phyloP scores from a whole-genome alignment of 53 echinoderm and acorn worm genomes.

The Mesocentrotus franciscanus region DNA sequence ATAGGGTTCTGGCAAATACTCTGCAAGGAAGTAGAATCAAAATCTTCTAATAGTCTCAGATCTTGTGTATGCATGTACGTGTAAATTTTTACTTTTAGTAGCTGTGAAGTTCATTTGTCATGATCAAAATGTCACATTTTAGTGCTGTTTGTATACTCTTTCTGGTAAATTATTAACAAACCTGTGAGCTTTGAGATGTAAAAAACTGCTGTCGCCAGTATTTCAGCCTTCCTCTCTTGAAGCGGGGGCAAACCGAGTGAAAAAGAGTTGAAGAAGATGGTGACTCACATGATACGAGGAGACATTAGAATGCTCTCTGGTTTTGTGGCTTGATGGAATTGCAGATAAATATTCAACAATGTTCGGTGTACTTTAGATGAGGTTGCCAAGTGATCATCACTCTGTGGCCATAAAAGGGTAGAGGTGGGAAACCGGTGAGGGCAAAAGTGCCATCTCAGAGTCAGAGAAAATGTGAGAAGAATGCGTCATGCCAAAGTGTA shows the following conservation, averaged over 20 bases:
- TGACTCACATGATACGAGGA: conserved; percentile 11
- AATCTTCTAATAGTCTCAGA: neutral
- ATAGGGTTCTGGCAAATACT: neutral
- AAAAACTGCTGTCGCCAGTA: neutral
- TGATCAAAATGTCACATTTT: neutral
- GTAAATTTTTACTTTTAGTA: neutral
- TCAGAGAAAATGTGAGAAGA: neutral
- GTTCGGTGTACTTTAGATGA: neutral
- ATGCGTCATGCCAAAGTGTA: neutral
- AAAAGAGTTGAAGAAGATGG: neutral
- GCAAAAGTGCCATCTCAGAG: neutral
- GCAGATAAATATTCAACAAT: conserved; percentile 21
- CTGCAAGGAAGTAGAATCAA: neutral
- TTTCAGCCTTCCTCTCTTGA: neutral
- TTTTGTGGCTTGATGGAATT: conserved; percentile 22
- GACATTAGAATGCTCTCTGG: neutral
- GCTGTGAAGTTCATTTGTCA: neutral
- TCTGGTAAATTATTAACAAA: neutral
- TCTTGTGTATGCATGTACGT: neutral
- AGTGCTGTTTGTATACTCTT: neutral
- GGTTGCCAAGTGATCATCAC: neutral
- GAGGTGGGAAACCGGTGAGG: neutral
- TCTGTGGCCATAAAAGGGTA: conserved; percentile 3
- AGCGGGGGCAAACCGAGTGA: neutral
- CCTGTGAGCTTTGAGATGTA: neutral